These are phyloP conservation scores for Coleophora flavipennella DNA, from an alignment of 2,888 invertebrate species.

Conservation along the genomic window DNA sequence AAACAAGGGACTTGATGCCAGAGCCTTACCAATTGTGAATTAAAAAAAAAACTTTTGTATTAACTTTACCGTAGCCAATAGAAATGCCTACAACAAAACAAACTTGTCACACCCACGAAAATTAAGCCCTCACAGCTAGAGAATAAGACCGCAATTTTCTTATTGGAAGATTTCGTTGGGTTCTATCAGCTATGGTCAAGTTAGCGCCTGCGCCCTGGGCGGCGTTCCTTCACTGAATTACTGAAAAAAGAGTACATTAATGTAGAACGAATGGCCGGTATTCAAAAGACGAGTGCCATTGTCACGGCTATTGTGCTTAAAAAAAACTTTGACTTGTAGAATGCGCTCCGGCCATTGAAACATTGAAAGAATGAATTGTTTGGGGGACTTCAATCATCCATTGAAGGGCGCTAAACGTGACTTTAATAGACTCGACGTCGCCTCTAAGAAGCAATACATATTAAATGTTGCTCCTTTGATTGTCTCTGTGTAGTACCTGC, in stretches of 20 bases:
- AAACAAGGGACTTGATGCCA: too few species aligned
- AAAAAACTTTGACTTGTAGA: slow-evolving; percentile 58
- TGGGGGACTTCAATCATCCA: slow-evolving; percentile 66
- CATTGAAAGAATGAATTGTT: slow-evolving; percentile 55
- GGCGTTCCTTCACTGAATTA: slow-evolving; percentile 49
- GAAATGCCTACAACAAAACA: slow-evolving; percentile 43
- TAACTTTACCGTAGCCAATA: slow-evolving; percentile 47
- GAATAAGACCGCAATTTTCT: too few species aligned
- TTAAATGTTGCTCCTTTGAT: slow-evolving; percentile 48
- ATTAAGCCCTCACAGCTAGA: too few species aligned
- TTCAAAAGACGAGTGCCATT: slow-evolving; percentile 52
- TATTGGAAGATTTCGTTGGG: too few species aligned
- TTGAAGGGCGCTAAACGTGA: slow-evolving; percentile 66
- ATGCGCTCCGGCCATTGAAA: slow-evolving; percentile 63
- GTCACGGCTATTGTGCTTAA: slow-evolving; percentile 49
- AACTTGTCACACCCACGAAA: background rate
- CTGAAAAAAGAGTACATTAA: slow-evolving; percentile 61
- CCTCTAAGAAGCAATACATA: slow-evolving; percentile 50
- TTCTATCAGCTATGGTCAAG: slow-evolving; percentile 9
- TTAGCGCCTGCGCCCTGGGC: slow-evolving; percentile 49
- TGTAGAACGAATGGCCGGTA: slow-evolving; percentile 49
- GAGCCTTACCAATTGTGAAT: too few species aligned
- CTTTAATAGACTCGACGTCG: slow-evolving; percentile 69
- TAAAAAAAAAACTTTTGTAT: slow-evolving; percentile 43
- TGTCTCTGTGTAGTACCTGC: slow-evolving; percentile 42